Conservation (phyloP, 2,113 vertebrate species). For the Cryptomyrus ogoouensis region DNA sequence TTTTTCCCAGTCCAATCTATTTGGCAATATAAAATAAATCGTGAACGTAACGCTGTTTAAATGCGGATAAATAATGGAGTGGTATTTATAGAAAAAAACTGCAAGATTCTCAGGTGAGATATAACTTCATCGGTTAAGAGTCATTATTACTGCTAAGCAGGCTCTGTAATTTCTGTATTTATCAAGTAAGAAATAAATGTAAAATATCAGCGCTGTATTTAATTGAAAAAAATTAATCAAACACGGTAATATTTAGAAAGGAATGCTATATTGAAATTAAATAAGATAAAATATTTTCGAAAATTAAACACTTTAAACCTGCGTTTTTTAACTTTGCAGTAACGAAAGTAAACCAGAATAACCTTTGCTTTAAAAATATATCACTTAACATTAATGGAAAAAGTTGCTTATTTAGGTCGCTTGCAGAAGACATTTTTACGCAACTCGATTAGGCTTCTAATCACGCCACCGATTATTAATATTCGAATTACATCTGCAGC, state of each 20-base stretch:
- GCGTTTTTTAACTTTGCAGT: neutral
- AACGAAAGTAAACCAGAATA: neutral
- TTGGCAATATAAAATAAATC: neutral
- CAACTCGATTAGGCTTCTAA: neutral
- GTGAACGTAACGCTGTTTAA: neutral
- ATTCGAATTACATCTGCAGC: neutral
- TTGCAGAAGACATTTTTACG: neutral
- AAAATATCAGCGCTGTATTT: no score
- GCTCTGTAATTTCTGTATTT: neutral
- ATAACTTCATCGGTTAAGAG: neutral
- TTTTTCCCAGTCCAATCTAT: neutral
- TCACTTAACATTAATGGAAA: neutral
- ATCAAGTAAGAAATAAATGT: neutral
- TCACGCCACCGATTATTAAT: neutral
- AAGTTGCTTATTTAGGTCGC: neutral
- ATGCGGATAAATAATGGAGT: neutral
- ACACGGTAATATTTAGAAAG: neutral
- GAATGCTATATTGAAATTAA: neutral
- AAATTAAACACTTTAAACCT: neutral
- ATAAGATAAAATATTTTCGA: neutral
- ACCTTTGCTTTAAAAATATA: neutral
- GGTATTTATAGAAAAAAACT: neutral
- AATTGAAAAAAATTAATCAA: neutral
- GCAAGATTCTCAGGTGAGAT: neutral
- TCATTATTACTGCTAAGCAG: neutral